Conservation (phyloP, 2,797 vertebrate species). For the Oreonectes daqikongensis region DNA sequence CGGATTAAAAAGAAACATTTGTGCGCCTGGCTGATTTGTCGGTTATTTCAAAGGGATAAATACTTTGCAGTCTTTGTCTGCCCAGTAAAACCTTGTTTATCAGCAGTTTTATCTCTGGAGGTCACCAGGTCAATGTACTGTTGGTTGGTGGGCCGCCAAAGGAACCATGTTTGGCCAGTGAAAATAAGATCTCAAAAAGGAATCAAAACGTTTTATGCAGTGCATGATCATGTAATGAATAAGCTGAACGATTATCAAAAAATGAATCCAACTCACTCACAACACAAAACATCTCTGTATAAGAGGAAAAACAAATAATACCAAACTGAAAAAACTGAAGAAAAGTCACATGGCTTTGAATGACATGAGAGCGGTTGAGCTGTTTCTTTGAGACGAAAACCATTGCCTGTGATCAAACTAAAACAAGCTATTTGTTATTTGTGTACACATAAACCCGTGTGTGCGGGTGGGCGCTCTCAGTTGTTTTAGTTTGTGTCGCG, state of each 20-base stretch:
- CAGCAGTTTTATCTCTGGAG: background rate
- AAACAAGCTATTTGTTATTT: constrained; percentile 29
- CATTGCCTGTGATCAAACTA: constrained; percentile 40
- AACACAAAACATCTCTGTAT: background rate
- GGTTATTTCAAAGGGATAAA: background rate
- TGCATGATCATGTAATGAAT: no score
- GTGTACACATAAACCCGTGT: constrained; percentile 21
- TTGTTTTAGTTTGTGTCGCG: constrained; percentile 21
- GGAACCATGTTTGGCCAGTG: no score
- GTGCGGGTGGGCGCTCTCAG: background rate
- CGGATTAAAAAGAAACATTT: constrained; percentile 4
- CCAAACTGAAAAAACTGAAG: background rate
- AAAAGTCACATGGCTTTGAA: background rate
- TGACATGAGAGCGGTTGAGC: background rate
- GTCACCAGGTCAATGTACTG: background rate
- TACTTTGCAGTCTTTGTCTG: background rate
- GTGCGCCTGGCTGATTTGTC: background rate
- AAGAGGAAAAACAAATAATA: background rate
- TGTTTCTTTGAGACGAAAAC: constrained; percentile 10
- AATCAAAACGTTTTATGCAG: no score
- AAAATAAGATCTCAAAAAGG: no score
- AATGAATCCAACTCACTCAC: no score
- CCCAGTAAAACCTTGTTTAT: background rate
- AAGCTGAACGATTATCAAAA: no score
- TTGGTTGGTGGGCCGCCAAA: background rate